These are phyloP conservation scores for Nymphalis polychloros DNA, from an alignment of 2,888 invertebrate species.

Conservation along the genomic window DNA sequence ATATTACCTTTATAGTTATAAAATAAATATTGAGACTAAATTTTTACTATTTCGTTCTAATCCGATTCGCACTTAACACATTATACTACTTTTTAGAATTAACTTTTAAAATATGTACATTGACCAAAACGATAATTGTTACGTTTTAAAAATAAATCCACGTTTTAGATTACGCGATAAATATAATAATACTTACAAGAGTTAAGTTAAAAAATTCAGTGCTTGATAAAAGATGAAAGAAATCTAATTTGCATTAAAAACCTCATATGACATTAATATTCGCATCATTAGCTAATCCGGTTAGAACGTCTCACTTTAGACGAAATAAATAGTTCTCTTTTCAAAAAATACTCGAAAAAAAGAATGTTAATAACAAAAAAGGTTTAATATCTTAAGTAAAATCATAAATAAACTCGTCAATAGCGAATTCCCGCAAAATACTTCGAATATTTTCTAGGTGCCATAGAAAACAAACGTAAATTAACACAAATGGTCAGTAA, in stretches of 20 bases:
- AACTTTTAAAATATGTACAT: too few species aligned
- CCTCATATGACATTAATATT: constrained; percentile 1
- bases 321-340: background rate
- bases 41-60: too few species aligned
- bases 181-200: too few species aligned
- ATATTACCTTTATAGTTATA: too few species aligned
- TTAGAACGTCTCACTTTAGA: background rate
- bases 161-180: too few species aligned
- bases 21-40: too few species aligned
- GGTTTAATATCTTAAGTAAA: background rate
- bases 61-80: too few species aligned
- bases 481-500: constrained; percentile 5
- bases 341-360: background rate
- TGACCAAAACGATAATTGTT: too few species aligned
- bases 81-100: too few species aligned
- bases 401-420: background rate
- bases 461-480: constrained; percentile 11
- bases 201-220: background rate
- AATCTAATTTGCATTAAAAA: background rate
- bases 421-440: constrained; percentile 8
- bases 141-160: too few species aligned
- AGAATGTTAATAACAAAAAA: background rate
- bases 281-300: background rate
- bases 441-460: constrained; percentile 2
- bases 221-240: background rate